Percentiles rank a stretch among this genome's conserved stretches.
These are phyloP conservation scores for Potamarius usumacintae DNA, from an alignment of 2,113 vertebrate species.

Conservation along the genomic window DNA sequence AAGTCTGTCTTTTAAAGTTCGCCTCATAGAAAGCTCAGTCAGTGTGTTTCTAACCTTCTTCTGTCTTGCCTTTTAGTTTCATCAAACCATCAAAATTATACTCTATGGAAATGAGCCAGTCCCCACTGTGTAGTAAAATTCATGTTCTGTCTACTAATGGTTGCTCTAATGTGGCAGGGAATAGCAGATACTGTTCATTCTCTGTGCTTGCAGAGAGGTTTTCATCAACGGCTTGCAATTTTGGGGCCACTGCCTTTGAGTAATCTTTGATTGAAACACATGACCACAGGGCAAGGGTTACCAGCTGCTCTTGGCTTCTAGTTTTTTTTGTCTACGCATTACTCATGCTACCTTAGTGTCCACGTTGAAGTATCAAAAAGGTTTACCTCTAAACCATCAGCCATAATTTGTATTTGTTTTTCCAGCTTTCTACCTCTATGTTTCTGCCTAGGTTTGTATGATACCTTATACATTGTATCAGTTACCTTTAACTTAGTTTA, in stretches of 20 bases:
- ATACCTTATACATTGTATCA: too few species aligned
- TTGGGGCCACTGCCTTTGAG: neutral
- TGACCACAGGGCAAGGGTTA: neutral
- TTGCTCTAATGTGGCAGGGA: too few species aligned
- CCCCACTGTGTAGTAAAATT: neutral
- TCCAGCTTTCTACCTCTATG: too few species aligned
- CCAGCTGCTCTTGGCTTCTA: neutral
- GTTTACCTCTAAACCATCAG: neutral
- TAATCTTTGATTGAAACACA: neutral
- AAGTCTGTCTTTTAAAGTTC: neutral
- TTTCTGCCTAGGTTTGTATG: too few species aligned
- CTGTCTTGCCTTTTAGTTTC: conserved; percentile 58
- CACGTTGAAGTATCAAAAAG: neutral
- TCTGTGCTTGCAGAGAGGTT: too few species aligned
- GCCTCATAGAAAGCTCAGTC: conserved; percentile 46
- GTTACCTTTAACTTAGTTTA: too few species aligned
- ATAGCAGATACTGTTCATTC: too few species aligned
- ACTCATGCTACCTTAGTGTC: neutral
- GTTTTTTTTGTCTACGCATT: neutral
- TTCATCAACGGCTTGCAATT: too few species aligned
- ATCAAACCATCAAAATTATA: conserved; percentile 55
- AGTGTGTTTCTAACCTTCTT: conserved; percentile 59
- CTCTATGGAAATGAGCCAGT: neutral
- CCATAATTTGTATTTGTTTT: too few species aligned
- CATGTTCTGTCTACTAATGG: neutral